Evolutionary conservation across 2,113 vertebrate genomes (phyloP).

Genomic region (Camelus dromedarius): DNA sequence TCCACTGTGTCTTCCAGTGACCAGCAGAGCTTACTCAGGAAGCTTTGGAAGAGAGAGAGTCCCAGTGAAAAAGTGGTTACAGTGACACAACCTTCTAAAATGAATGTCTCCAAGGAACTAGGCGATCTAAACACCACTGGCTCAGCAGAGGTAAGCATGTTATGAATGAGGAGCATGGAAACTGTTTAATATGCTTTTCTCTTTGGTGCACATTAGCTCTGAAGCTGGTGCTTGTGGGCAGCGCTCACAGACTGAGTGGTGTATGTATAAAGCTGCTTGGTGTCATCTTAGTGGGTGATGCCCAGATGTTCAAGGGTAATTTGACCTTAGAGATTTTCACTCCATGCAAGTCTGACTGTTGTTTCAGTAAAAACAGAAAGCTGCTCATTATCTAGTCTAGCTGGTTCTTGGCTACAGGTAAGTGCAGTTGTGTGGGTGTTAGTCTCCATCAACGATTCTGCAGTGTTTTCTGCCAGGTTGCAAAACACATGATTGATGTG

Average conservation of each 20-base stretch:
- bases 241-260: not conserved
- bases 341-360: constrained; percentile 10
- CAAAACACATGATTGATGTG: constrained; percentile 71
- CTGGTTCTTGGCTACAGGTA: constrained; percentile 73
- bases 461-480: constrained; percentile 71
- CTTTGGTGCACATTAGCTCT: not conserved
- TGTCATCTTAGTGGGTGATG: not conserved
- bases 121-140: not conserved
- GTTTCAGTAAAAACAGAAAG: constrained; percentile 60
- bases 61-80: not conserved
- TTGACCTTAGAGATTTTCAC: constrained; percentile 29
- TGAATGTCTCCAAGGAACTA: constrained; percentile 62
- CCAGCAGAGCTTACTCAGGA: constrained; percentile 57
- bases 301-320: not conserved
- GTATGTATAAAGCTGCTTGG: not conserved
- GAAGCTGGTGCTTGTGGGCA: not conserved
- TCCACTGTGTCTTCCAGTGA: constrained; percentile 51
- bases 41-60: constrained; percentile 60
- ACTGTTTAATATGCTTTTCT: not conserved
- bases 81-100: constrained; percentile 46
- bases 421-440: constrained; percentile 65
- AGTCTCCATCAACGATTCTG: constrained; percentile 56
- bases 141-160: constrained; percentile 81
- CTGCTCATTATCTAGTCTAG: constrained; percentile 59
- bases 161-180: constrained; percentile 4